Evolutionary conservation across 2,797 vertebrate genomes (phyloP).

Genomic region (Cyclura pinguis): DNA sequence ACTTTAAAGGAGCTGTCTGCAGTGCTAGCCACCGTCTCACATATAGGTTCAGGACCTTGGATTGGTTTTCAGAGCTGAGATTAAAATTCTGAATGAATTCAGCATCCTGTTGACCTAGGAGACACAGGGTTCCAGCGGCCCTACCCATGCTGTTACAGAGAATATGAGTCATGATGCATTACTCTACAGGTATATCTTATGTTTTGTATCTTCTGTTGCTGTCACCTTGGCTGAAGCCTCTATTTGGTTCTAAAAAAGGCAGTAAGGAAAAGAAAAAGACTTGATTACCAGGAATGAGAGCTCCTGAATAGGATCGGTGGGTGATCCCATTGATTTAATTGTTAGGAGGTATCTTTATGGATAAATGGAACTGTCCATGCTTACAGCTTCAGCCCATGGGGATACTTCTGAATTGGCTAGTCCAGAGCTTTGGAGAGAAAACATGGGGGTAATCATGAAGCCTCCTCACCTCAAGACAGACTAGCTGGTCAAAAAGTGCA

Average conservation of each 20-base stretch:
- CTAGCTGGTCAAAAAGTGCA: no score
- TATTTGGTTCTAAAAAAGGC: background rate
- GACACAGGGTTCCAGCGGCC: no score
- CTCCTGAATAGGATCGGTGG: background rate
- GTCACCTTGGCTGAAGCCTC: background rate
- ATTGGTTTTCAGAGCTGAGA: no score
- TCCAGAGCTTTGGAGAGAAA: no score
- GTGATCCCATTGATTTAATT: background rate
- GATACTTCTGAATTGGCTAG: no score
- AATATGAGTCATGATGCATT: background rate
- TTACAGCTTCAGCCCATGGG: background rate
- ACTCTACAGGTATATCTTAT: background rate
- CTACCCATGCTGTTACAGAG: background rate
- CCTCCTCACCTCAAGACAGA: no score
- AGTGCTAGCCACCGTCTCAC: no score
- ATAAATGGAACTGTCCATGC: background rate
- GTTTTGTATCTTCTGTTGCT: background rate
- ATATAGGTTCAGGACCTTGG: no score
- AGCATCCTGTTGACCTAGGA: no score
- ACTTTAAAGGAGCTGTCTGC: no score
- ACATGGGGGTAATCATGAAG: no score
- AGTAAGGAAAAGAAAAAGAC: background rate
- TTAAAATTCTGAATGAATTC: no score
- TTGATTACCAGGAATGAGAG: background rate
- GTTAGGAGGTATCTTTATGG: background rate